Base-by-base conservation (phyloP, 1,140 invertebrate species). In the Odontomachus brunneus region DNA sequence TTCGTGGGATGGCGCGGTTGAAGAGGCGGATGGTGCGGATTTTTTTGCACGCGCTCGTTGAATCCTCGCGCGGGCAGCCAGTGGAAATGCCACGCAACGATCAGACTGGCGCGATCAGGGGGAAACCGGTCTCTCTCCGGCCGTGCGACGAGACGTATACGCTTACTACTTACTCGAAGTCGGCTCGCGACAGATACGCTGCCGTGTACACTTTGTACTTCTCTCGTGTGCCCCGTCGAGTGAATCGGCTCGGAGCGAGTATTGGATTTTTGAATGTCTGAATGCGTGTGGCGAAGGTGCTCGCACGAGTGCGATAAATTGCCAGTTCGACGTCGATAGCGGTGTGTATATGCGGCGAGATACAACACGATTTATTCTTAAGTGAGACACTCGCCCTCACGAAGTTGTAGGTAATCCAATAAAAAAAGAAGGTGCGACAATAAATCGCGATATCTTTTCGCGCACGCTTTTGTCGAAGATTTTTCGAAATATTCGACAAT, bases 1-100 rank as follows among this genome's bases (percentile, higher is more conserved):
- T 74, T 63, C 44, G 44, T 2, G 19, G 9, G 7, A 24, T n/a
- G 4, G 15, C 24, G 55, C 15, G 55, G 15, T 9, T 15, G 26
- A 14, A 73, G 57, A 14, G 14, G 22, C 17, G 63, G 14, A 57
- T n/a, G 1, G 49, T n/a, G 48, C 38, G 29, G 72, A 74, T 55
- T 66, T 78, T 74, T 71, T 80, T 29, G 29, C 48, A 51, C 62
- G 62, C 65, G 48, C 22, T 53, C 48, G 12, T 51, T 29, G n/a
- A 57, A 59, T 44, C 51, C 17, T 38, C 48, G 15, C 33, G 38
- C 19, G n/a, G 62, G 2, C 4, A 44, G 7, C 44, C 44, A 86
- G 85, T 86, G 38, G 85, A 83, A 76, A 60, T 63, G 33, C 24
- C 38, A 24, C 7, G 29, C 51, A 29, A 55, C 38, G 60, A 60